Conservation (phyloP, 37 sponge, comb jelly and placozoan species). For the Theonella swinhoei region DNA sequence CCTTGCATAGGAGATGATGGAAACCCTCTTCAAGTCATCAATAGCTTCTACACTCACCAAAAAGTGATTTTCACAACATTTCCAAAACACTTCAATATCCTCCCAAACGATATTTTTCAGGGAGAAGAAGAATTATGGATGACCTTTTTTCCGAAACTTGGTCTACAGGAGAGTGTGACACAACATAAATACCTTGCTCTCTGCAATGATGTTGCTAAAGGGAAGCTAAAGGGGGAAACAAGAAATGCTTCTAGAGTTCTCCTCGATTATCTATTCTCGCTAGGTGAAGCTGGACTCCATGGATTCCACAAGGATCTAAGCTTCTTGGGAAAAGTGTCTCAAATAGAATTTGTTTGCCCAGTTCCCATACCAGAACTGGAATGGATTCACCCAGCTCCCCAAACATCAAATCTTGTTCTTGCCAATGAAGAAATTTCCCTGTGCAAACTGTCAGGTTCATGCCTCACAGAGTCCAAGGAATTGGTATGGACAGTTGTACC, state of each 20-base stretch:
- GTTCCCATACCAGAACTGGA: not conserved
- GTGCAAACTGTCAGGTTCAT: not conserved
- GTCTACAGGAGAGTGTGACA: conserved; percentile 4
- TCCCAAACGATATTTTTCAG: conserved; percentile 2
- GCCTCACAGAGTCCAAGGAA: not conserved
- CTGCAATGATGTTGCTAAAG: conserved; percentile 8
- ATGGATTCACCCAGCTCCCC: not conserved
- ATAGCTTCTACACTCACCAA: conserved; percentile 22
- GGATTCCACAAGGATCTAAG: not conserved
- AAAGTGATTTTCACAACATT: conserved; percentile 32
- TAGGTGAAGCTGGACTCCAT: not conserved
- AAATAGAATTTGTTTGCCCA: not conserved
- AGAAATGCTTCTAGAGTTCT: conserved; percentile 22
- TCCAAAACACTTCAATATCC: conserved; percentile 18
- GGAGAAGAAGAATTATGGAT: conserved; percentile 22
- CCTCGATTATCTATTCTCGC: conserved; percentile 42
- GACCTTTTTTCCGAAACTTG: conserved; percentile 38
- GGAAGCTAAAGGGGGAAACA: not conserved
- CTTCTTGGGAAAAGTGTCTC: not conserved
- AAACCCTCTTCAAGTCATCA: conserved; percentile 10
- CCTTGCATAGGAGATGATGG: conserved; percentile 28
- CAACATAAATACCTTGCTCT: conserved; percentile 20
- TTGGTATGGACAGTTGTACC: conserved; percentile 63
- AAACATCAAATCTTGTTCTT: not conserved
- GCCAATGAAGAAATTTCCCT: not conserved